Evolutionary conservation across 1,140 invertebrate genomes (phyloP), one percentile per base, ranked within the genome.

Genomic region (Drosophila kanapiae): DNA sequence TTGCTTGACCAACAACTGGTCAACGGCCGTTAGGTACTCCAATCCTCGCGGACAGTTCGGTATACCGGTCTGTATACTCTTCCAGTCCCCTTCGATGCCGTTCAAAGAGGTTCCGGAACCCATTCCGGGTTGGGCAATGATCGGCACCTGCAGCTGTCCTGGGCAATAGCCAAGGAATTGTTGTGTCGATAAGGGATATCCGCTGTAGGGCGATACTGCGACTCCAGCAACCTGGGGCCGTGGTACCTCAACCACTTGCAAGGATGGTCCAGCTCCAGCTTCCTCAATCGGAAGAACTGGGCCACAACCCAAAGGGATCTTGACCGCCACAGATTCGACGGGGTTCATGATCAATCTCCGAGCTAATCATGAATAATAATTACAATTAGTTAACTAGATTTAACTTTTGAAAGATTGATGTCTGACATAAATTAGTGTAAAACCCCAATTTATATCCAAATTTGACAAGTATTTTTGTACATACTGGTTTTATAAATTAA

Each of bases 11-110:
- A 98, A 94, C 42, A 99, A 93, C 80, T 97, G 96, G 93, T 99
- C 97, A 94, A 98, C 95, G 94, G 95, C 95, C 92, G 96, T 96
- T 94, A 99, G 95, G 95, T 97, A 99, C 94, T 98, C 97, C 94
- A 99, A 96, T 75, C 97, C 98, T 84, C 95, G 96, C 49, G 96
- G 97, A 94, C 96, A 98, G 92, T 95, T 97, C 94, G 93, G 94
- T 92, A 94, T 95, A 80, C 94, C 95, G 93, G 94, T 94, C 65
- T 95, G 96, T 92, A 95, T 94, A 94, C 93, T 95, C 95, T 97
- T 97, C 97, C 96, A 98, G 75, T 95, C 96, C 95, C 94, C 96
- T 96, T 91, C 16, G 94, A 93, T 29, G 10, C 33, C 59, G n/a
- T 4, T 18, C 31, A 23, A 8, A 16, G 31, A 31, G 9, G 31